Base-by-base conservation (phyloP, 2,113 vertebrate genomes). In the Anarhynchus alexandrinus region DNA sequence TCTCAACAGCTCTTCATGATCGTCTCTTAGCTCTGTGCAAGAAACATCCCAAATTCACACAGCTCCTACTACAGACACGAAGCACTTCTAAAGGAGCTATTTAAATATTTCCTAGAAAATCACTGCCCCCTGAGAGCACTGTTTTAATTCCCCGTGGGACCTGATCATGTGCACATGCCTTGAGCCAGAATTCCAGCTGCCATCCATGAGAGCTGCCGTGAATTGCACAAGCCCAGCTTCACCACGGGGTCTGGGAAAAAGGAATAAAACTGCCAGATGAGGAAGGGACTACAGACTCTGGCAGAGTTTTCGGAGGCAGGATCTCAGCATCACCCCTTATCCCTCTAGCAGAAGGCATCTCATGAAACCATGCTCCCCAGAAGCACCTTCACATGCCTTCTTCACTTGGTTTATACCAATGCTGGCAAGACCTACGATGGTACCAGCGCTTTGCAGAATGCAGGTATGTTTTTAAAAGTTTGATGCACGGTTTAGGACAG, bases 41-140 rank as follows among this genome's bases (percentile, higher is more conserved):
- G 29, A 80, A 86, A 4, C 2, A 3, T 14, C 32, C 15, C 8
- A 19, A 25, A 51, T 34, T 29, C 84, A 51, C 52, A 29, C 13
- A 29, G 72, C 51, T 52, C 30, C 42, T 15, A 6, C 16, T 19
- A 64, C 29, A 51, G 54, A 61, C 45, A 66, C 1, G 1, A 52
- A 69, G 32, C 21, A 18, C 54, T 92, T 58, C 8, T 4, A 57
- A 61, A 74, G 22, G 42, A 20, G 9, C 15, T 12, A 15, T 62
- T 70, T 36, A 15, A 83, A 5, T 9, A 40, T 40, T 70, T 86
- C 55, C 54, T 66, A 57, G 54, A 57, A 72, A 92, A 69, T 64
- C 0, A 59, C 6, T 5, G 1, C 6, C 22, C 25, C 5, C 7
- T 2, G 9, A 59, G 59, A 78, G 6, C 4, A 23, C 0, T 0